phyloP scores from a whole-genome alignment of 2,113 vertebrate genomes.

The Dendrocopos noguchii region DNA sequence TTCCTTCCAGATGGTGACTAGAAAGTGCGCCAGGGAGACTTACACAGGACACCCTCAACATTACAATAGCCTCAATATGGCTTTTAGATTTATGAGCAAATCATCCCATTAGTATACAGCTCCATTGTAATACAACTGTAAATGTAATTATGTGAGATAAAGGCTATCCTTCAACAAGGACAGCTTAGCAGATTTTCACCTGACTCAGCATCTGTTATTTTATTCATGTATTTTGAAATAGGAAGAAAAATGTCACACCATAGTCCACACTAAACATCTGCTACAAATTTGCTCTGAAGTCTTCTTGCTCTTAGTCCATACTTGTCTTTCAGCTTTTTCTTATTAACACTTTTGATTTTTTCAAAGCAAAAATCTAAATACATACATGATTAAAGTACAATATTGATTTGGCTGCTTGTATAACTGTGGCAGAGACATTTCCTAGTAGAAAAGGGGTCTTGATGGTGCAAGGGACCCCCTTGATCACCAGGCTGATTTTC shows the following conservation, averaged over 20 bases:
- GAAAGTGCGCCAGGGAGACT: not conserved
- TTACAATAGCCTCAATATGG: not conserved
- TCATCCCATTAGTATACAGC: not conserved
- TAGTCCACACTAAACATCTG: not conserved
- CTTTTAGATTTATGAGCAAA: not conserved
- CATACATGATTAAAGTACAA: not conserved
- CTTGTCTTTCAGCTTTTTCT: not conserved
- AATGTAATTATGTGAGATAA: not conserved
- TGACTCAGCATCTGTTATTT: not conserved
- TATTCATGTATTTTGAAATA: not conserved
- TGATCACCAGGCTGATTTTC: not conserved
- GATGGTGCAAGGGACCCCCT: not conserved
- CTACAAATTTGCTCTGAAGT: not conserved
- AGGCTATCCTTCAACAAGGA: conserved; percentile 16
- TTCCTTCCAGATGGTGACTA: not conserved
- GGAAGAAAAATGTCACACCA: not conserved
- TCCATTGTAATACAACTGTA: not conserved
- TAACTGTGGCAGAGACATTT: not conserved
- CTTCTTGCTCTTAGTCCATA: not conserved
- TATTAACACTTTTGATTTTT: not conserved
- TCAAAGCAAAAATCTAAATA: not conserved
- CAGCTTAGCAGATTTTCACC: not conserved
- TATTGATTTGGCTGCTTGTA: not conserved
- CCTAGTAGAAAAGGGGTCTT: not conserved
- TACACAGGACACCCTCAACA: not conserved